phyloP scores from a whole-genome alignment of 2,797 vertebrate genomes.

The Gymnocypris eckloni region DNA sequence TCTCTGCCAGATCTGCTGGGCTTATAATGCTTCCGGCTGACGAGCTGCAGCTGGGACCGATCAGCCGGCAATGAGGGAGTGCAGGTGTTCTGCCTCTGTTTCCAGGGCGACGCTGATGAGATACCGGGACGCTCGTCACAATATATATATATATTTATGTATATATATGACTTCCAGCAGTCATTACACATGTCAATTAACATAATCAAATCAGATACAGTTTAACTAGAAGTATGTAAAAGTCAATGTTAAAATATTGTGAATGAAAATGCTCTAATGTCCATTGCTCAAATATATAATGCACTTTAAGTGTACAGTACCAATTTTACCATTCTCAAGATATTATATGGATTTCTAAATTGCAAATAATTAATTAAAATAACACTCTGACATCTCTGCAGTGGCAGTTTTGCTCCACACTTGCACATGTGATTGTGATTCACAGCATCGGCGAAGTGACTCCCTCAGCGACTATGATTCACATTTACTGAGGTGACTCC shows the following conservation, averaged over 20 bases:
- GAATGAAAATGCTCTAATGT: not conserved
- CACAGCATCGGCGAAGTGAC: not conserved
- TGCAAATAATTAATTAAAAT: not conserved
- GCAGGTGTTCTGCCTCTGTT: too few relatives aligned
- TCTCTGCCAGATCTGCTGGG: too few relatives aligned
- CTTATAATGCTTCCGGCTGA: too few relatives aligned
- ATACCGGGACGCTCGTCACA: too few relatives aligned
- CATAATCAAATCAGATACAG: not conserved
- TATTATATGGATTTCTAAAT: not conserved
- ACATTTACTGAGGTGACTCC: not conserved
- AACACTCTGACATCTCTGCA: not conserved
- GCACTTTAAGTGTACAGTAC: not conserved
- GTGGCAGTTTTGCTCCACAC: not conserved
- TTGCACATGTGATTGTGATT: slow-evolving; percentile 5
- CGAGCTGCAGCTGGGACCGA: too few relatives aligned
- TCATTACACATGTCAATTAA: not conserved
- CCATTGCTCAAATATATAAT: not conserved
- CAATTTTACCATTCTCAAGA: not conserved
- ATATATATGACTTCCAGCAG: not conserved
- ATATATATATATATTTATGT: too few relatives aligned
- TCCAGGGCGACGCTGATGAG: too few relatives aligned
- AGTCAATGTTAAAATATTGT: not conserved
- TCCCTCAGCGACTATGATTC: not conserved
- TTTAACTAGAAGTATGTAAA: not conserved
- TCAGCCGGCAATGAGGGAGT: too few relatives aligned